phyloP scores from a whole-genome alignment of 2,888 invertebrate genomes.

The Fragum sueziense region DNA sequence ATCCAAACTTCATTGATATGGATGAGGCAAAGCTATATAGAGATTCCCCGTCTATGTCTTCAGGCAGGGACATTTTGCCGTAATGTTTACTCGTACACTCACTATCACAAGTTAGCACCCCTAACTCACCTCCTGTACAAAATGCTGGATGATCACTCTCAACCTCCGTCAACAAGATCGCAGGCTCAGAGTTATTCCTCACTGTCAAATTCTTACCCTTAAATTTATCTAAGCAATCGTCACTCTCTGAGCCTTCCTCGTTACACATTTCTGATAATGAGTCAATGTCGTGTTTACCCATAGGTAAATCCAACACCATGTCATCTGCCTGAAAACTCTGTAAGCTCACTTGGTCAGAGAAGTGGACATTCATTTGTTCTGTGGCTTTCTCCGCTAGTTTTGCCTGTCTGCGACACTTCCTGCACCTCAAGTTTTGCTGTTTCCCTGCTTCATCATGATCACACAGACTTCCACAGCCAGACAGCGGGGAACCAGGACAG shows the following conservation, averaged over 20 bases:
- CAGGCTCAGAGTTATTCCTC: constrained; percentile 51
- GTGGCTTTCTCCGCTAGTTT: constrained; percentile 69
- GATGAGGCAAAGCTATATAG: constrained; percentile 41
- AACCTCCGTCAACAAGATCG: constrained; percentile 71
- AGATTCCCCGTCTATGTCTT: constrained; percentile 30
- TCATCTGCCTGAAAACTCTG: constrained; percentile 66
- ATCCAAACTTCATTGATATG: constrained; percentile 45
- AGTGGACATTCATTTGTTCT: constrained; percentile 70
- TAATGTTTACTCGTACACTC: constrained; percentile 1
- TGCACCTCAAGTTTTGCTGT: constrained; percentile 54
- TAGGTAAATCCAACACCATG: constrained; percentile 63
- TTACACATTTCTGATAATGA: constrained; percentile 56
- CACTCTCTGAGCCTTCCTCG: constrained; percentile 38
- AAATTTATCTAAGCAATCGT: constrained; percentile 27
- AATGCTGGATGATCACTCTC: constrained; percentile 70
- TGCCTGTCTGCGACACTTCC: constrained; percentile 68
- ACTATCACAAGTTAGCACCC: constrained; percentile 9
- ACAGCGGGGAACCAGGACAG: constrained; percentile 74
- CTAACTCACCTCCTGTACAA: constrained; percentile 10
- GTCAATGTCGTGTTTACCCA: constrained; percentile 59
- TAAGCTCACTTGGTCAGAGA: constrained; percentile 66
- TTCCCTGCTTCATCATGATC: constrained; percentile 61
- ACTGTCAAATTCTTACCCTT: constrained; percentile 17
- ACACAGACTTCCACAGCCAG: constrained; percentile 72
- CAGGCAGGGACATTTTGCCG: constrained; percentile 21